A percentile compares a stretch with the other conserved stretches of the same genome.
phyloP scores from a whole-genome alignment of 2,888 invertebrate genomes.

The Sclerodermus sp. region DNA sequence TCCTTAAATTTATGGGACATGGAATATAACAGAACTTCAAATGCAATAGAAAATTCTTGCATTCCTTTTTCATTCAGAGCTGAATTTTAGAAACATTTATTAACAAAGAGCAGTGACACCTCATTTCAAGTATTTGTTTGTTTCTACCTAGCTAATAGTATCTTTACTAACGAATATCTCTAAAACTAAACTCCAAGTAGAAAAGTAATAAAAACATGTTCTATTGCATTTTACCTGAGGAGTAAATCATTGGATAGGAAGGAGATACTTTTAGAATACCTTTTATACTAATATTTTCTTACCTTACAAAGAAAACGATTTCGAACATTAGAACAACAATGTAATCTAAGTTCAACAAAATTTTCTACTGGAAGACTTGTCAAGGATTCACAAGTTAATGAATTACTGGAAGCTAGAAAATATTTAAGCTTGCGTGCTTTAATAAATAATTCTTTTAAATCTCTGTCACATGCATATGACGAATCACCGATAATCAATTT shows the following conservation, averaged over 20 bases:
- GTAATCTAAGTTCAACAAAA: conserved; percentile 42
- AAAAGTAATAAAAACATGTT: too few species aligned
- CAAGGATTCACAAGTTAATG: conserved; percentile 44
- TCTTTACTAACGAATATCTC: too few species aligned
- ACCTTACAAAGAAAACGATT: conserved; percentile 35
- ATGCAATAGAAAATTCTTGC: too few species aligned
- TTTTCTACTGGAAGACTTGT: conserved; percentile 35
- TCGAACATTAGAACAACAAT: conserved; percentile 33
- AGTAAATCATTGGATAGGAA: too few species aligned
- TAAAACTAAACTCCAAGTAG: too few species aligned
- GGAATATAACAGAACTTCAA: too few species aligned
- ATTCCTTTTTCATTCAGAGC: too few species aligned
- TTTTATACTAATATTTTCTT: conserved; percentile 16
- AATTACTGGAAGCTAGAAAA: conserved; percentile 32
- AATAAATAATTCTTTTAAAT: conserved; percentile 43
- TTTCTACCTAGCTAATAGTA: too few species aligned
- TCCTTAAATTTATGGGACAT: too few species aligned
- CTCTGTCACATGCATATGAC: conserved; percentile 47
- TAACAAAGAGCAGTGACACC: too few species aligned
- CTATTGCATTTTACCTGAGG: too few species aligned
- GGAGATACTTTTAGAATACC: background rate
- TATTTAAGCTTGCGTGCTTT: conserved; percentile 40
- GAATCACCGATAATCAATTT: conserved; percentile 60
- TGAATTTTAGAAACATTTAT: background rate
- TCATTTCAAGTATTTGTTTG: too few species aligned